Evolutionary conservation across 2,797 vertebrate species (phyloP).

Genomic region (Microctenopoma lineatum): DNA sequence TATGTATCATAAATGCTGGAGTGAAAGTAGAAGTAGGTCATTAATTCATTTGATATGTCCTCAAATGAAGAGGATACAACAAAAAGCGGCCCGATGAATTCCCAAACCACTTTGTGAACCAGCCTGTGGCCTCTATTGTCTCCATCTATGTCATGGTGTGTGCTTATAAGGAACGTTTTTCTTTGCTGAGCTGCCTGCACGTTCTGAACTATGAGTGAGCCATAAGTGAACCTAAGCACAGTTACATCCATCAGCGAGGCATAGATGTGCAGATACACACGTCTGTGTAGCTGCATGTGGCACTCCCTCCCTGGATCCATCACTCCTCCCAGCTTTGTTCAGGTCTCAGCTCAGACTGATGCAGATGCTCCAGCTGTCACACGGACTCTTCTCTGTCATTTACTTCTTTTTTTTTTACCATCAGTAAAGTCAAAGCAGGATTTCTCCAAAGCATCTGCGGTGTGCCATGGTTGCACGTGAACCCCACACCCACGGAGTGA

Average conservation of each 20-base stretch:
- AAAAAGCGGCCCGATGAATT: not conserved
- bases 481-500: conserved; percentile 1
- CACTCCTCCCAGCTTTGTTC: not conserved
- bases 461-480: not conserved
- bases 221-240: conserved; percentile 53
- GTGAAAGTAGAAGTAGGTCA: not conserved
- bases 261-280: conserved; percentile 28
- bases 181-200: not conserved
- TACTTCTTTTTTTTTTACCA: conserved; percentile 6
- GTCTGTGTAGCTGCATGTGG: not conserved
- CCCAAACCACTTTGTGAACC: conserved; percentile 10
- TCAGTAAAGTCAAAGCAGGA: conserved; percentile 1
- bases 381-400: not conserved
- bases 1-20: not conserved
- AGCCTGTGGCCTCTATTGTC: not conserved
- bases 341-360: conserved; percentile 3
- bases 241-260: conserved; percentile 34
- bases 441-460: not conserved
- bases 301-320: conserved; percentile 12
- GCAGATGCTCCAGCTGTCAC: conserved; percentile 20
- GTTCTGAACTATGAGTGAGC: conserved; percentile 40
- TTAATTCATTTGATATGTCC: not conserved
- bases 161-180: conserved; percentile 33
- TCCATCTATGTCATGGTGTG: conserved; percentile 8
- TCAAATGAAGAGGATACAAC: not conserved